Percentiles rank a stretch among this genome's conserved stretches.
Evolutionary conservation across 2,113 vertebrate species (phyloP).

Genomic region (Hippocampus guttulatus): DNA sequence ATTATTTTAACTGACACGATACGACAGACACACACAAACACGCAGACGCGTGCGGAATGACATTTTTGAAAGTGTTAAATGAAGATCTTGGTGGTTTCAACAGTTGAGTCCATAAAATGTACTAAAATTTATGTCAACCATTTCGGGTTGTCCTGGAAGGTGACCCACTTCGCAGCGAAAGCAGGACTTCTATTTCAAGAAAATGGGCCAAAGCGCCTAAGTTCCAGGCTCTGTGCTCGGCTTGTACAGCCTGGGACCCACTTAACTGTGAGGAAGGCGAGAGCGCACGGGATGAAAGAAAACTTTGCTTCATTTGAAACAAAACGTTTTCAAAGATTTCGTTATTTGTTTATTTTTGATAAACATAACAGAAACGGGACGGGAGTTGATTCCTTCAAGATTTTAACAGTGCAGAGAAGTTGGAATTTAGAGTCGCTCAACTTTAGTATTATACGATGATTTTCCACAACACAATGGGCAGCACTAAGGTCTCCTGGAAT

Average conservation of each 20-base stretch:
- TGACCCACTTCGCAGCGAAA: conserved; percentile 71
- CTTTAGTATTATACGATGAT: too few relatives aligned
- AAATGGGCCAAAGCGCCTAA: conserved; percentile 64
- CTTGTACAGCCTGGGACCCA: conserved; percentile 66
- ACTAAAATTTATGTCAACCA: conserved; percentile 34
- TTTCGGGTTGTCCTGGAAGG: conserved; percentile 47
- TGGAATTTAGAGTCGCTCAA: too few relatives aligned
- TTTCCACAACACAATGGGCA: too few relatives aligned
- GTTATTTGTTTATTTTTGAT: too few relatives aligned
- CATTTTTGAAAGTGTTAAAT: background rate
- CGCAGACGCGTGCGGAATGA: conserved; percentile 15
- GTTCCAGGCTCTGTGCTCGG: conserved; percentile 39
- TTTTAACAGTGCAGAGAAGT: too few relatives aligned
- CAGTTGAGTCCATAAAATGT: background rate
- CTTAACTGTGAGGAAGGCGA: conserved; percentile 53
- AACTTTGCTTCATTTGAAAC: background rate
- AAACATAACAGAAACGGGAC: too few relatives aligned
- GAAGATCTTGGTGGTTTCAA: background rate
- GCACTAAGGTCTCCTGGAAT: too few relatives aligned
- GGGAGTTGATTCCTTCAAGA: too few relatives aligned
- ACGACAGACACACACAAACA: conserved; percentile 13
- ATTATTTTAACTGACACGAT: background rate
- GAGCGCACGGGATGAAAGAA: conserved; percentile 11
- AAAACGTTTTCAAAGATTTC: background rate
- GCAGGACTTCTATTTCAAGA: conserved; percentile 72